phyloP scores from a whole-genome alignment of 2,113 vertebrate genomes.

The Ameiurus melas region DNA sequence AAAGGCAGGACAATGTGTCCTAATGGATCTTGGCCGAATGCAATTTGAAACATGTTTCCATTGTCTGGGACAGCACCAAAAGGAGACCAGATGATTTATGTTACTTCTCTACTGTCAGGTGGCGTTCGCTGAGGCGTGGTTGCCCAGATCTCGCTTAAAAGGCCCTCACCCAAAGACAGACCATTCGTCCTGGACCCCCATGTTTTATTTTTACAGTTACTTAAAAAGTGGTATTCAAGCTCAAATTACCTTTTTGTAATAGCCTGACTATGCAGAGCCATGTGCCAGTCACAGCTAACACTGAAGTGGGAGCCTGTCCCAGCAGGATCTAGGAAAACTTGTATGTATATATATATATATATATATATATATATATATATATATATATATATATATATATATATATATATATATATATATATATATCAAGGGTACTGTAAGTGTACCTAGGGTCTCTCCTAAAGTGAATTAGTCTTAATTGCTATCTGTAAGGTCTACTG shows the following conservation, averaged over 20 bases:
- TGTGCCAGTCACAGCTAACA: constrained; percentile 58
- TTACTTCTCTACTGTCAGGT: constrained; percentile 65
- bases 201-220: constrained; percentile 79
- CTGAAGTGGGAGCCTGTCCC: constrained; percentile 50
- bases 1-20: constrained; percentile 51
- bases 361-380: too few relatives aligned
- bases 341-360: too few relatives aligned
- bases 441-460: not conserved
- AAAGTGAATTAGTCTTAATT: constrained; percentile 10
- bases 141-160: constrained; percentile 64
- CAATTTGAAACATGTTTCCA: constrained; percentile 54
- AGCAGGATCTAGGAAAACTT: constrained; percentile 25
- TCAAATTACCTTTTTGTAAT: constrained; percentile 76
- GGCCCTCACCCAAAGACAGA: constrained; percentile 68
- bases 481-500: not conserved
- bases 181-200: constrained; percentile 68
- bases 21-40: constrained; percentile 51
- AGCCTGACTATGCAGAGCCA: constrained; percentile 68
- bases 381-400: too few relatives aligned
- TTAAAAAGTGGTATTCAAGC: constrained; percentile 72
- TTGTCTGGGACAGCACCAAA: constrained; percentile 40
- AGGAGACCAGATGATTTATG: constrained; percentile 69
- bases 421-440: too few relatives aligned
- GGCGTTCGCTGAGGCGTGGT: constrained; percentile 50
- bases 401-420: too few relatives aligned